These are phyloP conservation scores for Pachycephus smyrnensis DNA, from an alignment of 2,888 invertebrate genomes.

Conservation along the genomic window DNA sequence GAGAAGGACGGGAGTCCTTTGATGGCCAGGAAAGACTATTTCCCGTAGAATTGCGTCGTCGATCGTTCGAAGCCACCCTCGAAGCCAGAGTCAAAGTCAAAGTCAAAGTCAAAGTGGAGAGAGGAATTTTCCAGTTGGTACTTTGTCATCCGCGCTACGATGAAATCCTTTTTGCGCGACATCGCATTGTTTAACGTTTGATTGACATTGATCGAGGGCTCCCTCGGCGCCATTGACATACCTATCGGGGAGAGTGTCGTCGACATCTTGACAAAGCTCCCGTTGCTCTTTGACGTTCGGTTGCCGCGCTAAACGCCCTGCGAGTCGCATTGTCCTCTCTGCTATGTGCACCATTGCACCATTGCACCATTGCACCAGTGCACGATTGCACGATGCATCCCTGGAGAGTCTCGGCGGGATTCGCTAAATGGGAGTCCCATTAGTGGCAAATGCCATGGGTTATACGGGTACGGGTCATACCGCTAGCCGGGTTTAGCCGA, in stretches of 20 bases:
- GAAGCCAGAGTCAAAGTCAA: slow-evolving; percentile 24
- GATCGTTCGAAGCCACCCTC: slow-evolving; percentile 20
- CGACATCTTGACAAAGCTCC: slow-evolving; percentile 31
- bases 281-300: slow-evolving; percentile 31
- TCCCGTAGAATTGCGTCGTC: slow-evolving; percentile 1
- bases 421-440: slow-evolving; percentile 61
- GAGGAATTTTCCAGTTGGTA: neutral
- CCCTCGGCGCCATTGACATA: slow-evolving; percentile 32
- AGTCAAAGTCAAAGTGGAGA: slow-evolving; percentile 17
- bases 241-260: slow-evolving; percentile 29
- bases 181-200: slow-evolving; percentile 63
- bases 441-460: slow-evolving; percentile 53
- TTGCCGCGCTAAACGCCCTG: too few relatives aligned
- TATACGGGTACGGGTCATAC: slow-evolving; percentile 21
- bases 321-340: too few relatives aligned
- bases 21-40: neutral
- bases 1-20: slow-evolving; percentile 12
- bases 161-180: slow-evolving; percentile 47
- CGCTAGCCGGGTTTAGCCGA: slow-evolving; percentile 32
- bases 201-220: slow-evolving; percentile 63
- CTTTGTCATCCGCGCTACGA: slow-evolving; percentile 23
- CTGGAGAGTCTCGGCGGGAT: slow-evolving; percentile 48
- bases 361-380: too few relatives aligned
- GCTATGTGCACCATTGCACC: too few relatives aligned
- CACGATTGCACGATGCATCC: slow-evolving; percentile 52